Evolutionary conservation across 30 jellyfish, hydroid and myxozoan species (phyloP), one percentile per base, ranked within the genome.

Genomic region (Chrysaora quinquecirrha): DNA sequence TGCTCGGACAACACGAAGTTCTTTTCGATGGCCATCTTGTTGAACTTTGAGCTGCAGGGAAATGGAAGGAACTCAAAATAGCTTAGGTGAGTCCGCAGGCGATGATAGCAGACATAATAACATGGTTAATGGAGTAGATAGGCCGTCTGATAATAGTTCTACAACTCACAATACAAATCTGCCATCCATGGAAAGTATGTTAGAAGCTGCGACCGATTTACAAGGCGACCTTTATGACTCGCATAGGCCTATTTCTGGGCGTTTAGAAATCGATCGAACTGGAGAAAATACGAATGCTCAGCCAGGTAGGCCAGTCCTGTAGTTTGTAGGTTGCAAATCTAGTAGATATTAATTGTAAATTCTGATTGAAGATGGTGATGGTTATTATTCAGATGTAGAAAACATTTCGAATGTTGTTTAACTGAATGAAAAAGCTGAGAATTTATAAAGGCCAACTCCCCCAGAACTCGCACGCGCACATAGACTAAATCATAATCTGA

Each of bases 141-240:
- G 66, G 21, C 58, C 54, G 16, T 28, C 65, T 48, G 65, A 33
- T n/a, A 52, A 30, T 50, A 9, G 24, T 21, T 56, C 86, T 18
- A 78, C 64, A 43, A 81, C 38, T 25, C 71, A 65, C 48, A 48
- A 21, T 43, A 22, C 50, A 23, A 19, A 69, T 38, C 96, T 87
- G 68, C 96, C 96, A 46, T 71, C 96, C 18, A 78, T 95, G 96
- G 99, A 95, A 73, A 97, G 90, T 29, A 95, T 95, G 99, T 78
- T 95, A 16, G 89, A 95, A 72, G 99, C 79, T 48, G 99, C 99
- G 20, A 95, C 99, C 33, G 99, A 95, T 58, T 50, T 95, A 62
- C 99, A 95, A 78, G 47, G 87, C 34, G 96, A 73, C 82, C 95
- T 34, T 74, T 83, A 81, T 79, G 94, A 79, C 87, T 77, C 30